These are phyloP conservation scores for Reinhardtius hippoglossoides DNA, from an alignment of 2,113 vertebrate genomes.

Conservation along the genomic window DNA sequence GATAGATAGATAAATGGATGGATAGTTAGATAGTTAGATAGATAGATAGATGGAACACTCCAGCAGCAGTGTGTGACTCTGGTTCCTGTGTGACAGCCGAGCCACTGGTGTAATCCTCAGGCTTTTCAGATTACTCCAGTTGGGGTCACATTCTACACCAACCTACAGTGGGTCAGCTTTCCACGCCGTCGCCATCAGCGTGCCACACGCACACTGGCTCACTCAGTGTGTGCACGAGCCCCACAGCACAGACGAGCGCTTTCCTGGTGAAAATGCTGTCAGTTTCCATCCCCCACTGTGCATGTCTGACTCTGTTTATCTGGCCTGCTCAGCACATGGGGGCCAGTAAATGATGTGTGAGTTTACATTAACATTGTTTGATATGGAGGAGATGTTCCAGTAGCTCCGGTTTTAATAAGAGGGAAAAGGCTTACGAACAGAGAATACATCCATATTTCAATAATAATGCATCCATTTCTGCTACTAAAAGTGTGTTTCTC, in stretches of 20 bases:
- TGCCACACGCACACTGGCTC: conserved; percentile 21
- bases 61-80: conserved; percentile 58
- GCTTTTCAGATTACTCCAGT: conserved; percentile 83
- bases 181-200: conserved; percentile 46
- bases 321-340: conserved; percentile 5
- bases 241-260: conserved; percentile 42
- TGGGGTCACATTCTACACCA: conserved; percentile 81
- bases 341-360: conserved; percentile 8
- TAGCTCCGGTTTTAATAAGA: not conserved
- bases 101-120: conserved; percentile 78
- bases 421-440: too few species aligned
- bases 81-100: conserved; percentile 71
- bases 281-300: conserved; percentile 24
- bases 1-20: not conserved
- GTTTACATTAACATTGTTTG: not conserved
- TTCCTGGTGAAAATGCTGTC: conserved; percentile 47
- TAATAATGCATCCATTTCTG: too few species aligned
- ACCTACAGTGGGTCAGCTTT: conserved; percentile 72
- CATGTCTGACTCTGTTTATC: conserved; percentile 10
- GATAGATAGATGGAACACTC: not conserved
- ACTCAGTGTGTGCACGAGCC: conserved; percentile 29
- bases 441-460: not conserved
- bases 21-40: not conserved
- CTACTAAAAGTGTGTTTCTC: conserved; percentile 6
- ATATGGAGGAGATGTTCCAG: not conserved